phyloP scores from a whole-genome alignment of 2,888 invertebrate genomes.

The Maniola hyperantus region DNA sequence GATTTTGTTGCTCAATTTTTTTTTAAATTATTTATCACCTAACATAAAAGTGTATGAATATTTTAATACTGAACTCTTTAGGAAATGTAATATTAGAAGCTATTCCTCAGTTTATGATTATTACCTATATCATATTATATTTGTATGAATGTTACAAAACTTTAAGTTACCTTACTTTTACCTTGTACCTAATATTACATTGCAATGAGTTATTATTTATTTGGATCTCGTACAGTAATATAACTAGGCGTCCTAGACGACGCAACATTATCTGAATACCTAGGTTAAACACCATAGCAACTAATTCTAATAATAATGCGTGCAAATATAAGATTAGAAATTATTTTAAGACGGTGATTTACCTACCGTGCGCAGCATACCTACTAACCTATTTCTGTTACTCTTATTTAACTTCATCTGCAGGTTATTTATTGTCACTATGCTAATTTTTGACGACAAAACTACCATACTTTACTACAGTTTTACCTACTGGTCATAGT shows the following conservation, averaged over 20 bases:
- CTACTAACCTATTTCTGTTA: constrained; percentile 18
- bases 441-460: not conserved
- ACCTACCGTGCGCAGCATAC: not conserved
- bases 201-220: constrained; percentile 12
- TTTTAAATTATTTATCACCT: not conserved
- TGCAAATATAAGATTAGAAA: constrained; percentile 18
- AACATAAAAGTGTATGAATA: too few relatives aligned
- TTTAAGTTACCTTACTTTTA: not conserved
- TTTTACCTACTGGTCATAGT: not conserved
- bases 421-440: not conserved
- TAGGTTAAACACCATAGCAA: constrained; percentile 30
- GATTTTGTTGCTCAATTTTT: not conserved
- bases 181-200: constrained; percentile 3
- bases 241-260: constrained; percentile 23
- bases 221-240: constrained; percentile 28
- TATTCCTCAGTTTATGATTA: not conserved
- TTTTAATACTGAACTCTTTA: not conserved
- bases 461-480: not conserved
- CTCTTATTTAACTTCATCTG: constrained; percentile 3
- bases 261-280: constrained; percentile 21
- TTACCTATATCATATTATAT: too few relatives aligned
- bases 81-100: not conserved
- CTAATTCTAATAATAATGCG: constrained; percentile 1
- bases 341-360: constrained; percentile 17
- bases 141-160: not conserved